These are phyloP conservation scores for Glareola pratincola DNA, from an alignment of 2,113 vertebrate species.

Conservation along the genomic window DNA sequence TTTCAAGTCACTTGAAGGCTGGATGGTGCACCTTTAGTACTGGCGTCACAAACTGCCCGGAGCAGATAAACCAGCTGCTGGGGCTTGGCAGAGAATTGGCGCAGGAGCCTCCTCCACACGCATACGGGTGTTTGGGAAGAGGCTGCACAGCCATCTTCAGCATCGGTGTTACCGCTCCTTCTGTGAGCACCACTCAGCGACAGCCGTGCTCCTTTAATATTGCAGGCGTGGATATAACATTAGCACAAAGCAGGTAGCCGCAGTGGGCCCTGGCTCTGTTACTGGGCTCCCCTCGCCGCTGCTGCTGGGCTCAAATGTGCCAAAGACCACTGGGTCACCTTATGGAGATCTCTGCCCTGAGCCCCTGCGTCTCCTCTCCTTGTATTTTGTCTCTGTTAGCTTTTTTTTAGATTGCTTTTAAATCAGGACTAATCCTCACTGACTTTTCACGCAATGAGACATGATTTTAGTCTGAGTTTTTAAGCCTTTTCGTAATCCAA, in stretches of 20 bases:
- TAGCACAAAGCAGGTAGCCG: rapidly evolving
- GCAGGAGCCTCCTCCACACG: too few species aligned
- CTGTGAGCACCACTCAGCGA: neutral
- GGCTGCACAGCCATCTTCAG: neutral
- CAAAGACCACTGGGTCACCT: neutral
- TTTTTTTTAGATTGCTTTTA: neutral
- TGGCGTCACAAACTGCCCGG: neutral
- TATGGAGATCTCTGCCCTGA: neutral
- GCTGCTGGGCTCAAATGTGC: neutral
- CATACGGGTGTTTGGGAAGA: neutral
- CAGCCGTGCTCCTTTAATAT: rapidly evolving
- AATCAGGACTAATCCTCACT: neutral
- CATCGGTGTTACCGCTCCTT: neutral
- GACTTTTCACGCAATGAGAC: neutral
- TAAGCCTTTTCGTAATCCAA: neutral
- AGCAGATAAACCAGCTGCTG: neutral
- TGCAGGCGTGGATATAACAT: too few species aligned
- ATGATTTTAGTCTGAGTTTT: neutral
- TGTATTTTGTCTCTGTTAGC: rapidly evolving
- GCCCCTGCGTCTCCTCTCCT: neutral
- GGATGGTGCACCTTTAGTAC: neutral
- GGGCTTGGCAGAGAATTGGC: neutral
- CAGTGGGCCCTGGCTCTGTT: rapidly evolving
- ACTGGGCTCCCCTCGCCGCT: neutral
- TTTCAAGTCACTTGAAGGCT: neutral